phyloP scores from a whole-genome alignment of 2,113 vertebrate genomes.

The Turnix velox region DNA sequence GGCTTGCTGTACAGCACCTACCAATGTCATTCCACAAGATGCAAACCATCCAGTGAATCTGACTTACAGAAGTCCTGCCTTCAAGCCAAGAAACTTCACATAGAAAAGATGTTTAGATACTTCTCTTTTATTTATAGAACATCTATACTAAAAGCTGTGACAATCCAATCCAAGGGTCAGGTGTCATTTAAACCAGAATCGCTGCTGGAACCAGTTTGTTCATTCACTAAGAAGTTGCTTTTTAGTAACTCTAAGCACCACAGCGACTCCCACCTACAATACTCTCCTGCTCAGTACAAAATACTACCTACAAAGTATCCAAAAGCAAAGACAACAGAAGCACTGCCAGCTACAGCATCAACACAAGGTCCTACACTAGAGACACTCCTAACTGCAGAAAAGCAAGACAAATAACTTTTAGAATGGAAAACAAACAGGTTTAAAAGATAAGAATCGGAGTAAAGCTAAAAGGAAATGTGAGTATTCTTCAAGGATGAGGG shows the following conservation, averaged over 20 bases:
- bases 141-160: background rate
- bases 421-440: background rate
- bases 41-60: background rate
- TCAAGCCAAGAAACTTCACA: background rate
- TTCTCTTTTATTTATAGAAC: background rate
- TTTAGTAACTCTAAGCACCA: background rate
- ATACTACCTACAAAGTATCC: background rate
- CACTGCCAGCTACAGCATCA: background rate
- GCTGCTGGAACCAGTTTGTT: background rate
- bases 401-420: background rate
- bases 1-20: background rate
- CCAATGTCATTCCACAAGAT: background rate
- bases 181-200: background rate
- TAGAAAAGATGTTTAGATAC: background rate
- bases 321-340: background rate
- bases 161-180: background rate
- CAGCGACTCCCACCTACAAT: background rate
- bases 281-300: background rate
- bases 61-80: background rate
- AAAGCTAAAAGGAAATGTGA: background rate
- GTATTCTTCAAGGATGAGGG: background rate
- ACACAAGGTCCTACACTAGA: background rate
- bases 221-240: background rate
- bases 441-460: background rate
- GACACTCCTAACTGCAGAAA: background rate